phyloP scores from a whole-genome alignment of 2,888 invertebrate genomes.

The Drosophila tripunctata region DNA sequence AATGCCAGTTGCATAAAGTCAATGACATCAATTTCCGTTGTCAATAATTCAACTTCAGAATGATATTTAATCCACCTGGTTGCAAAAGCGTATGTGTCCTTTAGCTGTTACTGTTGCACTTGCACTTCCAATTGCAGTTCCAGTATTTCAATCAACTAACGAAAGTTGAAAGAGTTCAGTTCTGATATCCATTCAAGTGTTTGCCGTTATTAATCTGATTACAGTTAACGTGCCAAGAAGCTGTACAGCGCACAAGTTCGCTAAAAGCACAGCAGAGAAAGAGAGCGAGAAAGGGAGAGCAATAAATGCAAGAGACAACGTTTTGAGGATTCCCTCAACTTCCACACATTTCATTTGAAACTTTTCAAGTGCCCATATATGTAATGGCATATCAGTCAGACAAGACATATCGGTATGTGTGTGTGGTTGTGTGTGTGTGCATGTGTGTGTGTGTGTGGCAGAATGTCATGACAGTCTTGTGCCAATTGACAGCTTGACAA shows the following conservation, averaged over 20 bases:
- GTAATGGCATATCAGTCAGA: conserved; percentile 67
- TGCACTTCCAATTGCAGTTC: conserved; percentile 3
- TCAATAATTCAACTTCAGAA: conserved; percentile 69
- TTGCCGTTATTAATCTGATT: conserved; percentile 76
- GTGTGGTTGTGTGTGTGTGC: not conserved
- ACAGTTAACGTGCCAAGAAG: conserved; percentile 53
- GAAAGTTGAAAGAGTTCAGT: conserved; percentile 33
- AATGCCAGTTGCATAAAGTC: conserved; percentile 52
- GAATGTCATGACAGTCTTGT: conserved; percentile 52
- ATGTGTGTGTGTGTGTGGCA: conserved; percentile 16
- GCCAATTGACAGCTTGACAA: conserved; percentile 77
- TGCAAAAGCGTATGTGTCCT: conserved; percentile 6
- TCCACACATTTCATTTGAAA: conserved; percentile 59
- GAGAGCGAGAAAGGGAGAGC: not conserved
- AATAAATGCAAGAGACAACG: not conserved
- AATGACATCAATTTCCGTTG: conserved; percentile 69
- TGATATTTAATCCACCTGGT: conserved; percentile 65
- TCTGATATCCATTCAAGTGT: conserved; percentile 51
- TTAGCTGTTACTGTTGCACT: not conserved
- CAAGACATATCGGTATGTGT: conserved; percentile 28
- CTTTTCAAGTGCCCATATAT: conserved; percentile 75
- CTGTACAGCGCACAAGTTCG: conserved; percentile 6
- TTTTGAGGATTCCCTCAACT: conserved; percentile 27
- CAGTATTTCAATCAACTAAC: conserved; percentile 46
- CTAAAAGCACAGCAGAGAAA: conserved; percentile 4